phyloP scores from a whole-genome alignment of 2,797 vertebrate species.

The Parauchenoglanis punctatus region DNA sequence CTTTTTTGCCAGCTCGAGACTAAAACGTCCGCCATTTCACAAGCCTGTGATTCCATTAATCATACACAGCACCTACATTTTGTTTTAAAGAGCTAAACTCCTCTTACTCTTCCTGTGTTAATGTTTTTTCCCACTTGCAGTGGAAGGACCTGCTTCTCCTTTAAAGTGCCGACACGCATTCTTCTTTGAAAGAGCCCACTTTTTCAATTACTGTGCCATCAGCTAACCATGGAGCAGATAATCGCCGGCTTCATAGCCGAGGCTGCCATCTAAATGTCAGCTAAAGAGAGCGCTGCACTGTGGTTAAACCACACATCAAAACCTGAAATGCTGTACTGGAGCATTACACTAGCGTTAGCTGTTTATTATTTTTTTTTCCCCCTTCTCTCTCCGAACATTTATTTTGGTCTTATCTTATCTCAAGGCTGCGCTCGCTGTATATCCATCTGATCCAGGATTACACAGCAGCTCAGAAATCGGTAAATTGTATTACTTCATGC shows the following conservation, averaged over 20 bases:
- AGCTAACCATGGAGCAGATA: constrained; percentile 53
- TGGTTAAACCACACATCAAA: constrained; percentile 50
- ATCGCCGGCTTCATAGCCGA: constrained; percentile 55
- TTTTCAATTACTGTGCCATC: constrained; percentile 63
- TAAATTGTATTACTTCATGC: constrained; percentile 10
- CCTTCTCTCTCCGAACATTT: constrained; percentile 8
- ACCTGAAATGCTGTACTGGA: constrained; percentile 13
- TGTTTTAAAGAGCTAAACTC: constrained; percentile 29
- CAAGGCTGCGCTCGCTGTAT: neutral
- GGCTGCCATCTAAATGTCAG: constrained; percentile 58
- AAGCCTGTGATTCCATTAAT: constrained; percentile 43
- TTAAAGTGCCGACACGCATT: constrained; percentile 50
- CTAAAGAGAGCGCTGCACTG: constrained; percentile 47
- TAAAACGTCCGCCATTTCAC: neutral
- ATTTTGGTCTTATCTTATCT: constrained; percentile 22
- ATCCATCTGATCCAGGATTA: neutral
- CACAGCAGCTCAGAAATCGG: constrained; percentile 1
- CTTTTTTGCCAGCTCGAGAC: neutral
- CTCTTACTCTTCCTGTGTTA: constrained; percentile 42
- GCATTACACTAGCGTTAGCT: constrained; percentile 5
- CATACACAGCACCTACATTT: constrained; percentile 38
- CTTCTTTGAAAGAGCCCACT: constrained; percentile 51
- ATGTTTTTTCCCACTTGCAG: constrained; percentile 28
- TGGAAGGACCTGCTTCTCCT: constrained; percentile 23
- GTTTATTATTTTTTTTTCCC: neutral